These are phyloP conservation scores for Trilocha varians DNA, from an alignment of 2,888 invertebrate species.

Conservation along the genomic window DNA sequence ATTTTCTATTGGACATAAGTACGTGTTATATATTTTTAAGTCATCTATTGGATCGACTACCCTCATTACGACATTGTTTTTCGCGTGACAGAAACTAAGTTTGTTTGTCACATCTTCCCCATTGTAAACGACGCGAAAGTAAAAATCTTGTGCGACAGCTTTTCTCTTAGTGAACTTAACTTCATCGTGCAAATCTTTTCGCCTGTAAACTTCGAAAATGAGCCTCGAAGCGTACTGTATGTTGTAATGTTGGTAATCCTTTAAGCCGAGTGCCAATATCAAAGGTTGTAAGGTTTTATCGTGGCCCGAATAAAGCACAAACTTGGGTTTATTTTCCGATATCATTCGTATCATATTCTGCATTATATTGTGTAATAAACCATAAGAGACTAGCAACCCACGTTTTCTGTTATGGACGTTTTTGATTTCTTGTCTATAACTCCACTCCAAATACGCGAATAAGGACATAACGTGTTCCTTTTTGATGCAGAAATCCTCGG, in stretches of 20 bases:
- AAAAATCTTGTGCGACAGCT: conserved; percentile 79
- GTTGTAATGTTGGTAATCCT: conserved; percentile 75
- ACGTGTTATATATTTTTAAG: conserved; percentile 51
- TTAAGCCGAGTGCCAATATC: conserved; percentile 84
- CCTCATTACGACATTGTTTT: conserved; percentile 66
- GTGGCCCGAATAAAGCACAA: conserved; percentile 91
- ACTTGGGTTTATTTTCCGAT: conserved; percentile 80
- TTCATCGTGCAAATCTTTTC: conserved; percentile 61
- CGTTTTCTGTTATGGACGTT: conserved; percentile 75
- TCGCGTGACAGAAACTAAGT: conserved; percentile 83
- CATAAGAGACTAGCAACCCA: conserved; percentile 85
- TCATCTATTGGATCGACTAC: conserved; percentile 51
- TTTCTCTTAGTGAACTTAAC: conserved; percentile 70
- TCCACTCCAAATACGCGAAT: conserved; percentile 88
- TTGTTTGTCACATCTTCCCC: conserved; percentile 89
- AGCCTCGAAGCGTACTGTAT: conserved; percentile 91
- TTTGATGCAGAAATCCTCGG: conserved; percentile 74
- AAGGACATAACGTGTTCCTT: conserved; percentile 83
- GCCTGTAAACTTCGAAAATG: conserved; percentile 89
- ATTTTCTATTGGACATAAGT: conserved; percentile 88
- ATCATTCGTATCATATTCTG: conserved; percentile 87
- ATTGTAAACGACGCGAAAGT: conserved; percentile 87
- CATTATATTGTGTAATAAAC: conserved; percentile 85
- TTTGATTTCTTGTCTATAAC: conserved; percentile 76
- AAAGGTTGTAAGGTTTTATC: conserved; percentile 92